Evolutionary conservation across 2,797 vertebrate species (phyloP).

Genomic region (Platalea minor): DNA sequence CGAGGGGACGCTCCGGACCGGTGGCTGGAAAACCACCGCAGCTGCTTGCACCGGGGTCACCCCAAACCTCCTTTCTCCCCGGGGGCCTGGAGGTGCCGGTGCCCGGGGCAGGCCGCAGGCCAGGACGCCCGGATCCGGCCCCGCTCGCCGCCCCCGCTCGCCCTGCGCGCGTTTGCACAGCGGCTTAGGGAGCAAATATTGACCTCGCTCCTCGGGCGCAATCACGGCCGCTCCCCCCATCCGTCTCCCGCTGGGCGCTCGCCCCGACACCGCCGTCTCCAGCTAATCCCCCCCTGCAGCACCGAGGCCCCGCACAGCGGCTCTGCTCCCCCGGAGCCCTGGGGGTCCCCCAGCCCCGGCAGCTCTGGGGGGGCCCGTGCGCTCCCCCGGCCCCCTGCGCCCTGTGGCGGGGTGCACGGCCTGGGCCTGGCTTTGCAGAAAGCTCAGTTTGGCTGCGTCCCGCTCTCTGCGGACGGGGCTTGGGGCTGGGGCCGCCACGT

Average conservation of each 20-base stretch:
- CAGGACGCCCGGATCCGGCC: too few species aligned
- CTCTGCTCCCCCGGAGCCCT: not conserved
- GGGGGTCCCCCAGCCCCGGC: not conserved
- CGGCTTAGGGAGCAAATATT: slow-evolving; percentile 40
- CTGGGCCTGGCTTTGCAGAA: not conserved
- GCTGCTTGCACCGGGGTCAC: too few species aligned
- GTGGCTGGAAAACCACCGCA: not conserved
- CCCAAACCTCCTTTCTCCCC: not conserved
- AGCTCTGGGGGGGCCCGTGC: accelerated
- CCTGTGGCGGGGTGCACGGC: not conserved
- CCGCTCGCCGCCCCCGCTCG: accelerated
- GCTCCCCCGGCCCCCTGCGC: not conserved
- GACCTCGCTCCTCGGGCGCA: not conserved
- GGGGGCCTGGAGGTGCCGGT: not conserved
- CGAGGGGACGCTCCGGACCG: accelerated
- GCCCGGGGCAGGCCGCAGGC: not conserved
- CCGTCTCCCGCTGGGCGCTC: not conserved
- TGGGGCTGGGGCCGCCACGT: accelerated
- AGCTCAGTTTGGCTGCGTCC: not conserved
- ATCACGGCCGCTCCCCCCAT: not conserved
- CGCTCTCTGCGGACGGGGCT: accelerated
- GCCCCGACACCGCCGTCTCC: accelerated
- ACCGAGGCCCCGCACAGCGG: accelerated
- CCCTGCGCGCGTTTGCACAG: not conserved
- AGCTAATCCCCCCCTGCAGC: not conserved